Base-by-base conservation (phyloP, 2,113 vertebrate species). In the Anguilla rostrata region DNA sequence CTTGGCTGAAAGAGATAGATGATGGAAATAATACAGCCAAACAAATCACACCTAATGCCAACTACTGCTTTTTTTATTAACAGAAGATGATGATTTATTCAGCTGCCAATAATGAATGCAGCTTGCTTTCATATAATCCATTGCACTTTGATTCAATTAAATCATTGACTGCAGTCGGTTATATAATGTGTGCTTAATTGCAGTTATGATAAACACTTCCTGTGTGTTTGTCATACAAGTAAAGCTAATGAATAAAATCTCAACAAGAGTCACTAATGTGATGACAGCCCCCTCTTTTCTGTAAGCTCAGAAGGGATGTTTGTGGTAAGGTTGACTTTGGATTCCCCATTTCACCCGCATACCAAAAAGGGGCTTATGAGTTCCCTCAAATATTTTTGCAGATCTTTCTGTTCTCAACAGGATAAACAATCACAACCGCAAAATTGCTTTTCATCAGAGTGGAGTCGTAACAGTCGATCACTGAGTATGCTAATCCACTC, bases 21-120 rank as follows among this genome's bases (percentile, higher is more conserved):
- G 16, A 78, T 53, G 49, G 34, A 85, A 53, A 41, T 39, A 39
- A 79, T 85, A 85, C 39, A 85, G 34, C 71, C 39, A 78, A 85
- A 79, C 43, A 39, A 79, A 56, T 49, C 78, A 26, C n/a, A 22
- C 6, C n/a, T 49, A 49, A 78, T 78, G 63, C 46, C 75, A 78
- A 83, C 18, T 49, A 9, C 66, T 78, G 66, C 43, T 87, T 56
- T 66, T 66, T 63, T 63, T 63, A 41, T 71, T 49, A 56, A 87
- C 39, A 34, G 78, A 83, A 12, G 15, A 82, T 56, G 22, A 26
- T 26, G 39, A 53, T 79, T 34, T 43, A 80, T 79, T 80, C 79
- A 85, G 78, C 84, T 56, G 75, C 53, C 49, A 80, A 57, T 80
- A 79, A 85, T 85, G 56, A 34, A 79, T 78, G 46, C 34, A 56